phyloP scores from a whole-genome alignment of 2,113 vertebrate genomes.

The Redunca redunca region DNA sequence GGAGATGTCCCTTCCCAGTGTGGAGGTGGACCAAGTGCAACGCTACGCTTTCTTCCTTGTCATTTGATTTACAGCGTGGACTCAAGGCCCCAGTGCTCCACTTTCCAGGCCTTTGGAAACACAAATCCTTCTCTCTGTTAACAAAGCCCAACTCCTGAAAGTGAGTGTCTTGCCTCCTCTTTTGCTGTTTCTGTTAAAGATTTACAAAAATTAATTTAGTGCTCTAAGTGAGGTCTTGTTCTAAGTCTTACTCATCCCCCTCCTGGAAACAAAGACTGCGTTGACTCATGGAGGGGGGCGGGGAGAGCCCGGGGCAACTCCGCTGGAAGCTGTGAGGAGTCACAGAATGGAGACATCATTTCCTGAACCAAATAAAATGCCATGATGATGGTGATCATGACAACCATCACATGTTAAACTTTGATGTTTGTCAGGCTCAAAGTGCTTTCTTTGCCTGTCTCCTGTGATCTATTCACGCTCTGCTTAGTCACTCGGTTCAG shows the following conservation, averaged over 20 bases:
- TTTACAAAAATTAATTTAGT: neutral
- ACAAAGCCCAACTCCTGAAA: neutral
- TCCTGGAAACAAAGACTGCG: neutral
- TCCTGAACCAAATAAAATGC: neutral
- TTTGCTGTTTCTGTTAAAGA: neutral
- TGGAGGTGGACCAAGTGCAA: neutral
- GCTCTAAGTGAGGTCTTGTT: neutral
- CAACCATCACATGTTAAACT: neutral
- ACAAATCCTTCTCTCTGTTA: neutral
- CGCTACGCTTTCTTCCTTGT: accelerated
- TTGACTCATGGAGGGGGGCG: neutral
- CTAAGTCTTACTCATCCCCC: neutral
- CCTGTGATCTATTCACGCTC: neutral
- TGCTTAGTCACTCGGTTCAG: neutral
- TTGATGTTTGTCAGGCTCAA: neutral
- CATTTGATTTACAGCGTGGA: accelerated
- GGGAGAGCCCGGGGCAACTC: neutral
- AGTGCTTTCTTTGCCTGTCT: neutral
- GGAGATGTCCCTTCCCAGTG: neutral
- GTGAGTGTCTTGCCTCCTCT: neutral
- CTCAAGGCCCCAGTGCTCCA: accelerated
- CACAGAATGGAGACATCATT: neutral
- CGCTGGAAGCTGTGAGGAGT: neutral
- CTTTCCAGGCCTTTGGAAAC: neutral
- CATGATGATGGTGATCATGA: neutral